phyloP scores from a whole-genome alignment of 2,888 invertebrate genomes.

The Cosmorhoe ocellata region DNA sequence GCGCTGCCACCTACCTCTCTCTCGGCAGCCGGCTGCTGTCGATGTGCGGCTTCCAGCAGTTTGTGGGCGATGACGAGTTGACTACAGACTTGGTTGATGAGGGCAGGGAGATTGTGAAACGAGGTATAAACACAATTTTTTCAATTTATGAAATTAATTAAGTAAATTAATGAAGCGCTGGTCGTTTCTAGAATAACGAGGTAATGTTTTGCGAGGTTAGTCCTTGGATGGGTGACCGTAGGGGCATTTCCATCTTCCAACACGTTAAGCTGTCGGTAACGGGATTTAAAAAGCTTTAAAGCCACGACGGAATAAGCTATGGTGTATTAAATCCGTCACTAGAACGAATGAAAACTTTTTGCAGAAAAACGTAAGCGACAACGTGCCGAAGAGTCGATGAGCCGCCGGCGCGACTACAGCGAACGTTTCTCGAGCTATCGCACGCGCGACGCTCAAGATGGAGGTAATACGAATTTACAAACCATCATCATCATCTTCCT shows the following conservation, averaged over 20 bases:
- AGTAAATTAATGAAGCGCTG: too few relatives aligned
- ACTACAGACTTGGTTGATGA: conserved; percentile 97
- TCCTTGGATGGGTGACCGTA: too few relatives aligned
- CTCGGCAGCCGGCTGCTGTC: conserved; percentile 95
- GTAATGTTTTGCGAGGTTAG: too few relatives aligned
- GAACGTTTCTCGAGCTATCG: conserved; percentile 83
- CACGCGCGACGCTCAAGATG: conserved; percentile 69
- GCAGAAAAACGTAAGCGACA: conserved; percentile 91
- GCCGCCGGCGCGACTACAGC: conserved; percentile 87
- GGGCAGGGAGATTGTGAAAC: conserved; percentile 94
- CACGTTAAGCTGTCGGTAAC: too few relatives aligned
- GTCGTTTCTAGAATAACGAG: too few relatives aligned
- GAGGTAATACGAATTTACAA: conserved; percentile 77
- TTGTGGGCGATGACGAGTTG: conserved; percentile 96
- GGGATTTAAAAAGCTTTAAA: too few relatives aligned
- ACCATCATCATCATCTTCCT: neutral
- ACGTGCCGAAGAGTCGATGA: conserved; percentile 90
- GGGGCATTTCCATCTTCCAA: too few relatives aligned
- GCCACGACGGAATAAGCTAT: too few relatives aligned
- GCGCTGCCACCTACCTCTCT: conserved; percentile 96
- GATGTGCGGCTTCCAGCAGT: conserved; percentile 97
- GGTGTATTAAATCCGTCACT: too few relatives aligned
- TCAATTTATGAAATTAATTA: too few relatives aligned
- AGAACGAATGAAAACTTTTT: too few relatives aligned
- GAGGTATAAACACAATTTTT: too few relatives aligned